Evolutionary conservation across 2,888 invertebrate species (phyloP).

Genomic region (Copidosoma aretas): DNA sequence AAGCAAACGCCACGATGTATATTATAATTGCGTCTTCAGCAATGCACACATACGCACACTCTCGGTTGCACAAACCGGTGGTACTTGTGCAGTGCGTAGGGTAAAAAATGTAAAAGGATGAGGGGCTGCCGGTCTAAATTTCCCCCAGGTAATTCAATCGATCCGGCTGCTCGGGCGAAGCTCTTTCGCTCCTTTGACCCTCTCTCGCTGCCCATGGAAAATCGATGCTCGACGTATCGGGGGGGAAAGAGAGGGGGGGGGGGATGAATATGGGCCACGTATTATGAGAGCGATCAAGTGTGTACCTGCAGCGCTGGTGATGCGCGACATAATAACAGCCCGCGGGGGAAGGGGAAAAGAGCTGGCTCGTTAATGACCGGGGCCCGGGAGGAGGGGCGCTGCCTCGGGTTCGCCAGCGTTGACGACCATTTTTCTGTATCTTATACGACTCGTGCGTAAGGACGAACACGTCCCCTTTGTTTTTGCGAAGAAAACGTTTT

Average conservation of each 20-base stretch:
- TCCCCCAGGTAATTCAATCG: conserved; percentile 38
- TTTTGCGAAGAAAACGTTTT: too few species aligned
- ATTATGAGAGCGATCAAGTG: too few species aligned
- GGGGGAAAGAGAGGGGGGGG: conserved; percentile 19
- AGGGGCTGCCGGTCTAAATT: conserved; percentile 13
- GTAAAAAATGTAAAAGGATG: neutral
- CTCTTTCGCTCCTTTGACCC: conserved; percentile 8
- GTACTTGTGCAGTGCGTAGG: neutral
- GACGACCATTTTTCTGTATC: neutral
- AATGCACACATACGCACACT: neutral
- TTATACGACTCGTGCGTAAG: neutral
- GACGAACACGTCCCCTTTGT: too few species aligned
- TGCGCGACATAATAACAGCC: neutral
- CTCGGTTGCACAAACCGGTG: neutral
- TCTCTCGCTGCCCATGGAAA: conserved; percentile 34
- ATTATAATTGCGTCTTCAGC: too few species aligned
- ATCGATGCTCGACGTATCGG: conserved; percentile 39
- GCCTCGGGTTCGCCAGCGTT: conserved; percentile 43
- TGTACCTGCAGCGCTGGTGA: too few species aligned
- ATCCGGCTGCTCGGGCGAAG: conserved; percentile 30
- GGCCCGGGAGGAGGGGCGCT: conserved; percentile 21
- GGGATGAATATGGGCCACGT: neutral
- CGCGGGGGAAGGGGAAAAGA: conserved; percentile 23
- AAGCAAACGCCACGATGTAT: conserved; percentile 6
- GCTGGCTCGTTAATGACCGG: conserved; percentile 48